A percentile compares a stretch with the other conserved stretches of the same genome.
phyloP scores from a whole-genome alignment of 2,888 invertebrate species.

The Drosophila koepferae region DNA sequence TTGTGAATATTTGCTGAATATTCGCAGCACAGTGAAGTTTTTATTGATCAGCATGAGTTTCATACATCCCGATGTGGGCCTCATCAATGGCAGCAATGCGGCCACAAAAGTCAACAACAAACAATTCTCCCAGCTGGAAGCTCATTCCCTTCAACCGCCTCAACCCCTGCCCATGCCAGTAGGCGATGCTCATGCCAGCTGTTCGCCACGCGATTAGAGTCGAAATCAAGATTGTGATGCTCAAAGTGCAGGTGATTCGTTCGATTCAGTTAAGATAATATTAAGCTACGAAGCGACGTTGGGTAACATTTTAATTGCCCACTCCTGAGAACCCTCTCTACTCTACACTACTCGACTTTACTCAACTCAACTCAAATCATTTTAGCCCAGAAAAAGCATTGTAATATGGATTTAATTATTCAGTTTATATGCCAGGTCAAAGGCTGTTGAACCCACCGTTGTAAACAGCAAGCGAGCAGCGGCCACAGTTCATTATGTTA shows the following conservation, averaged over 20 bases:
- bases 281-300: constrained; percentile 9
- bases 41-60: constrained; percentile 61
- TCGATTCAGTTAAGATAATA: constrained; percentile 16
- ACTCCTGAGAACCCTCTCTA: constrained; percentile 21
- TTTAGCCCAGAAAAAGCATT: background rate
- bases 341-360: background rate
- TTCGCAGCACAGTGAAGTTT: constrained; percentile 4
- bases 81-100: constrained; percentile 34
- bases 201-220: constrained; percentile 43
- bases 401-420: constrained; percentile 16
- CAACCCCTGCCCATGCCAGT: background rate
- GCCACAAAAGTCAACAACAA: constrained; percentile 14
- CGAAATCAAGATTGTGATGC: constrained; percentile 73
- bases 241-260: constrained; percentile 72
- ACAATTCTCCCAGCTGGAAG: constrained; percentile 15
- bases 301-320: constrained; percentile 3
- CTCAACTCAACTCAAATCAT: background rate
- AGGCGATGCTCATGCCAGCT: constrained; percentile 24
- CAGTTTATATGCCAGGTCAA: constrained; percentile 1
- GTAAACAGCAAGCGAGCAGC: background rate
- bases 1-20: constrained; percentile 19
- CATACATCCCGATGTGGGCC: constrained; percentile 65
- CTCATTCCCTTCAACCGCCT: background rate
- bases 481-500: background rate
- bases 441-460: constrained; percentile 27